Evolutionary conservation across 2,888 invertebrate species (phyloP), one percentile per base, ranked within the genome.

Genomic region (Mythimna impura): DNA sequence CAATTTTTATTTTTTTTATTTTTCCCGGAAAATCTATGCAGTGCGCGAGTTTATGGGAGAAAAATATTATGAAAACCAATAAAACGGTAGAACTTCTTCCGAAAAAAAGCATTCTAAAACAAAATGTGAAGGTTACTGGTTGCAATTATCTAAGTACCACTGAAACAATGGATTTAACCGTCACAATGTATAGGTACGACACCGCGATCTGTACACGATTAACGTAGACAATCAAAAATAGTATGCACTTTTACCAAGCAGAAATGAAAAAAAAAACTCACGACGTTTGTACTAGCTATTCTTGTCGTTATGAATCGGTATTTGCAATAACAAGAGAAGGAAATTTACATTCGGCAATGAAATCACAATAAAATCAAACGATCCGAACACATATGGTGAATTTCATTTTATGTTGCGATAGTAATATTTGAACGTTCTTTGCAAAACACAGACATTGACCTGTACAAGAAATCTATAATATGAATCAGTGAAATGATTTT

Each of bases 311-410:
- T 57, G 64, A 22, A 70, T 70, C 80, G 76, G 76, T 69, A 80
- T 83, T 83, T 71, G 83, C 71, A 82, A 83, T 81, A 76, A 66
- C 71, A 62, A 60, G 47, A 57, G 62, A 79, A 76, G 43, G 83
- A 80, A 91, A 91, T 93, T 90, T 89, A 86, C 87, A 89, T 90
- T 89, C 83, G 81, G 82, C 83, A 88, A 90, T 94, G 93, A 94
- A 94, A 93, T 82, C 83, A 86, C 89, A 89, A 93, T 93, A 92
- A 93, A 92, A 91, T 78, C 82, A 84, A 89, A 79, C 89, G 84
- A 88, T 87, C 79, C 85, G 89, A 89, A 70, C 89, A 85, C 90
- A 91, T 78, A 68, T 82, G 83, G 76, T 54, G 73, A 83, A 76
- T 90, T 85, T 88, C 87, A 71, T 77, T 86, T 77, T 76, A 86